Conservation (phyloP, 2,797 vertebrate genomes). For the Mormyrus hasselquistii region DNA sequence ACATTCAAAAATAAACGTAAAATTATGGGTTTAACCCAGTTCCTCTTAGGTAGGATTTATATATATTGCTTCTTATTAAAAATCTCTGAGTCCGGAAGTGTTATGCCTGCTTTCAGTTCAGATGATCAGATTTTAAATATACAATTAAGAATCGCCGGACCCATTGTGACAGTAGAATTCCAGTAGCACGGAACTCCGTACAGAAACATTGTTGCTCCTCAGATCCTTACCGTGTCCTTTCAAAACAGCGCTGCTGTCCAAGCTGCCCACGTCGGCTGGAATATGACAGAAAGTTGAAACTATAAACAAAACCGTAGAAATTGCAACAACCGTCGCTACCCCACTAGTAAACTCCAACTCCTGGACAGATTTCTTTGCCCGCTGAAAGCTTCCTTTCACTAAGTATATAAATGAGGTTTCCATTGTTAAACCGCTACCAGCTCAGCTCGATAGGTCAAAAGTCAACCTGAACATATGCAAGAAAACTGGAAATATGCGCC, state of each 20-base stretch:
- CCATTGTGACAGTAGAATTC: neutral
- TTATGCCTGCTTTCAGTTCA: neutral
- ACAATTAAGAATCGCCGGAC: neutral
- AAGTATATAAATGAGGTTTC: neutral
- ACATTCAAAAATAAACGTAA: neutral
- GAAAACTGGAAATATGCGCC: neutral
- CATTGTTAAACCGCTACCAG: neutral
- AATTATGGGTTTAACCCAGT: neutral
- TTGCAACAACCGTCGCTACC: constrained; percentile 1
- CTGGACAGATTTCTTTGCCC: constrained; percentile 11
- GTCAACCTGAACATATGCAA: neutral
- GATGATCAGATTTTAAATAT: neutral
- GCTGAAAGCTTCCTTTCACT: constrained; percentile 11
- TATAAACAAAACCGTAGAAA: constrained; percentile 30
- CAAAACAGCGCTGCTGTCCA: constrained; percentile 31
- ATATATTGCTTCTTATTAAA: neutral
- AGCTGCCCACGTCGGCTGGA: constrained; percentile 24
- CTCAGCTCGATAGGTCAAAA: neutral
- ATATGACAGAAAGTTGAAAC: constrained; percentile 14
- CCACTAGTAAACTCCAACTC: constrained; percentile 31
- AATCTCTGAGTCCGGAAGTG: neutral
- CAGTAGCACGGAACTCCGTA: neutral
- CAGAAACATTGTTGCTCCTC: neutral
- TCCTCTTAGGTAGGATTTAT: neutral
- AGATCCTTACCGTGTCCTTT: constrained; percentile 37